phyloP scores from a whole-genome alignment of 2,113 vertebrate genomes.

The Prietella phreatophila region DNA sequence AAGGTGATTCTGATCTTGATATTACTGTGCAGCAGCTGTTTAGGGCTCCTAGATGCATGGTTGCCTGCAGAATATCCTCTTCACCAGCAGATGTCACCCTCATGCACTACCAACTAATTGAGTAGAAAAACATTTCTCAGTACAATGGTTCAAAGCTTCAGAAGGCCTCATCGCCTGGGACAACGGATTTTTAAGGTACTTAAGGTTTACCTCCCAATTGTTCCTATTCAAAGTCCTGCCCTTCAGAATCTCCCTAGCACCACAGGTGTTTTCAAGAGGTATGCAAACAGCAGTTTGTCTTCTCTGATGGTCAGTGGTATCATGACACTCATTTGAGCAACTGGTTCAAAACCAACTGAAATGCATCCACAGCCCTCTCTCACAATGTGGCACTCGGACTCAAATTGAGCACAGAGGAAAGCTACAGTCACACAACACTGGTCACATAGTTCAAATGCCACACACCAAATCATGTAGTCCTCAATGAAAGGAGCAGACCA shows the following conservation, averaged over 20 bases:
- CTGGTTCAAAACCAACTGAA: neutral
- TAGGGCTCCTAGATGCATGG: neutral
- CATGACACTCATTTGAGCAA: neutral
- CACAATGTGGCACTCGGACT: neutral
- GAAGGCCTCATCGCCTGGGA: neutral
- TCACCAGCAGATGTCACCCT: constrained; percentile 8
- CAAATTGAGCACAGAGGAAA: too few relatives aligned
- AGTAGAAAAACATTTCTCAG: neutral
- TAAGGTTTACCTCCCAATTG: neutral
- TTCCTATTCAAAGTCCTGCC: neutral
- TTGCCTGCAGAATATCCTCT: neutral
- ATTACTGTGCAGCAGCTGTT: neutral
- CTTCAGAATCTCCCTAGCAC: neutral
- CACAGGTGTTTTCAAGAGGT: neutral
- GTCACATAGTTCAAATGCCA: neutral
- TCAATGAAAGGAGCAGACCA: neutral
- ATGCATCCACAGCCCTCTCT: neutral
- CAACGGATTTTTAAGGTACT: neutral
- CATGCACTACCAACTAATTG: neutral
- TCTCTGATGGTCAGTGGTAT: neutral
- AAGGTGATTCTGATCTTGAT: too few relatives aligned
- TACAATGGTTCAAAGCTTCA: neutral
- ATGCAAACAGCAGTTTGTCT: neutral
- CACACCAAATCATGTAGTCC: too few relatives aligned
- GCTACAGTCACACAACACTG: too few relatives aligned